Base-by-base conservation (phyloP, 2,113 vertebrate species). In the Thamnophis sirtalis region DNA sequence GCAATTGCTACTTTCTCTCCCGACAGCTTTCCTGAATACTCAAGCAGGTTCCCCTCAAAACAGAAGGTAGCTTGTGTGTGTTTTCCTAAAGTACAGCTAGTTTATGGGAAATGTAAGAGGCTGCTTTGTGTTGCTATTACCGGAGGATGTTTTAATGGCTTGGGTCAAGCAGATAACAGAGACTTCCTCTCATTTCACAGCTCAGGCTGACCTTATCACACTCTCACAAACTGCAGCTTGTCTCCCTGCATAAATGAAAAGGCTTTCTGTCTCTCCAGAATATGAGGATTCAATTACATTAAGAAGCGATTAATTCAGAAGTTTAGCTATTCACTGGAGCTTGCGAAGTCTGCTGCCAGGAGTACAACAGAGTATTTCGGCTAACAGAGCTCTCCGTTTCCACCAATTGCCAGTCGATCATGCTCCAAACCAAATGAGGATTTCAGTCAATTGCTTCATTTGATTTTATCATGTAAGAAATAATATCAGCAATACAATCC, bases 141-240 rank as follows among this genome's bases (percentile, higher is more conserved):
- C 24, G 38, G 0, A 91, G 15, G 88, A 80, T 38, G 51, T 9
- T 93, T 86, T 94, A 93, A 95, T 90, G 84, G 94, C 92, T 94
- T 85, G 90, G 50, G 38, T n/a, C 89, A 50, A 96, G 88, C 86
- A 93, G 92, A 22, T 94, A 93, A 93, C 49, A 93, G 92, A 94
- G 92, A 24, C 38, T 96, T 93, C 89, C 95, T 96, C 91, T 4
- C 90, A 91, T 95, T 92, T 95, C 92, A 95, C 96, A 95, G 63
- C 80, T 93, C 91, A 58, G 95, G 86, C 89, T 96, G 94, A 96
- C 94, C 95, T 96, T 96, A 93, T 95, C 92, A 94, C 89, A 90
- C 80, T 58, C 73, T 89, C 92, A 91, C 93, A 96, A 96, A 94
- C 54, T 48, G 80, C 94, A 95, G 56, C 95, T 94, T 95, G 48